Base-by-base conservation (phyloP, 2,113 vertebrate genomes). In the Gadus chalcogrammus region DNA sequence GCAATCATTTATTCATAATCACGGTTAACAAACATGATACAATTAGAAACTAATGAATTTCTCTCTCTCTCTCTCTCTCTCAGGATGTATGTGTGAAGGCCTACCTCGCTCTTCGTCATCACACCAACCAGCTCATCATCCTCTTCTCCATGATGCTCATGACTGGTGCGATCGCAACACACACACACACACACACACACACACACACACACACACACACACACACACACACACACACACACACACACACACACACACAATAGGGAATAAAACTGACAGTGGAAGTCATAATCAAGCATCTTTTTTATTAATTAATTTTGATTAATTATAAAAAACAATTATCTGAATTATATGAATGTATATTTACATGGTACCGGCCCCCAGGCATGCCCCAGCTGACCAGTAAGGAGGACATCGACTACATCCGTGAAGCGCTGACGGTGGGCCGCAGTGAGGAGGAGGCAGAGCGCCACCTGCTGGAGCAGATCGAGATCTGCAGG, bases 101-200 rank as follows among this genome's bases (percentile, higher is more conserved):
- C 78, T 99, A 99, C 68, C 92, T 98, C 15, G 95, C 96, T 56
- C 95, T 99, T 58, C 93, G 97, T 12, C 96, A 98, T 73, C 97
- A 99, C 92, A 98, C 96, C 69, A 97, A 97, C 90, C 92, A 99
- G 52, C 93, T 99, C 84, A 97, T 99, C 91, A 97, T 98, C 83
- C 89, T 99, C 22, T 99, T 99, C 91, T 98, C 97, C 84, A 99
- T 99, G 97, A 99, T 99, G 97, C 89, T 99, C 31, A 99, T 99
- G 97, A 99, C 97, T 0, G 89, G 89, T 90, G 85, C 0, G 28
- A 13, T 7, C 31, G 5, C 31, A 31, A 58, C 55, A 31, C 42
- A 6, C 42, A 48, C 42, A 6, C 42, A 48, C 42, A 48, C 42
- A 48, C 42, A 48, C 17, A 58, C 17, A 58, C 55, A 31, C 42